Conservation (phyloP, 2,113 vertebrate species). For the Poeciliopsis turrubarensis region DNA sequence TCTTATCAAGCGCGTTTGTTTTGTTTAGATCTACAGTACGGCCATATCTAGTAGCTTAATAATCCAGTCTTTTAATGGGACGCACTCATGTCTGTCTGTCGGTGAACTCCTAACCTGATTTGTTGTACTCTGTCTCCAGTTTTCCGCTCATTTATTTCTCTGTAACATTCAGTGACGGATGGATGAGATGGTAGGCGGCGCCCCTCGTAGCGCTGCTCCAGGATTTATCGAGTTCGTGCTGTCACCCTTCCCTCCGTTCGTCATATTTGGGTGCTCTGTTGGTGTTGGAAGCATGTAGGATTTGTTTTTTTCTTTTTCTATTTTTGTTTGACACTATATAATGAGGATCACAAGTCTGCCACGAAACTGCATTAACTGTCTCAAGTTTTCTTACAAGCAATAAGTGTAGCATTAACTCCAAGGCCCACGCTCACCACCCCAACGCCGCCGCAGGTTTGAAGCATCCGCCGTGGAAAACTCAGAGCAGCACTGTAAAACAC, state of each 20-base stretch:
- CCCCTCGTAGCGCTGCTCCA: conserved; percentile 69
- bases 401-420: conserved; percentile 88
- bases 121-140: conserved; percentile 69
- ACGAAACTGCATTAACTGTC: conserved; percentile 73
- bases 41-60: conserved; percentile 75
- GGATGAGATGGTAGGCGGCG: conserved; percentile 68
- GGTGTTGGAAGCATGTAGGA: conserved; percentile 80
- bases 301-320: conserved; percentile 75
- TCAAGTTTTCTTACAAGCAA: conserved; percentile 83
- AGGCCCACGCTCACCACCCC: conserved; percentile 69
- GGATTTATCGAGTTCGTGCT: too few relatives aligned
- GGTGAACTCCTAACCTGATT: conserved; percentile 44
- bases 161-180: not conserved
- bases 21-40: conserved; percentile 60
- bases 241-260: conserved; percentile 27
- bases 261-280: conserved; percentile 30
- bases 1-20: conserved; percentile 64
- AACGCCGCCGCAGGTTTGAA: conserved; percentile 52
- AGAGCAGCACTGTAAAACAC: conserved; percentile 48
- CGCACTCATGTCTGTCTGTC: conserved; percentile 48
- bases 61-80: conserved; percentile 49
- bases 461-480: conserved; percentile 41
- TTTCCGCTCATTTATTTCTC: conserved; percentile 11
- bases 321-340: conserved; percentile 27
- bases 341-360: conserved; percentile 76